Evolutionary conservation across 2,888 invertebrate genomes (phyloP).

Genomic region (Tortricodes alternella): DNA sequence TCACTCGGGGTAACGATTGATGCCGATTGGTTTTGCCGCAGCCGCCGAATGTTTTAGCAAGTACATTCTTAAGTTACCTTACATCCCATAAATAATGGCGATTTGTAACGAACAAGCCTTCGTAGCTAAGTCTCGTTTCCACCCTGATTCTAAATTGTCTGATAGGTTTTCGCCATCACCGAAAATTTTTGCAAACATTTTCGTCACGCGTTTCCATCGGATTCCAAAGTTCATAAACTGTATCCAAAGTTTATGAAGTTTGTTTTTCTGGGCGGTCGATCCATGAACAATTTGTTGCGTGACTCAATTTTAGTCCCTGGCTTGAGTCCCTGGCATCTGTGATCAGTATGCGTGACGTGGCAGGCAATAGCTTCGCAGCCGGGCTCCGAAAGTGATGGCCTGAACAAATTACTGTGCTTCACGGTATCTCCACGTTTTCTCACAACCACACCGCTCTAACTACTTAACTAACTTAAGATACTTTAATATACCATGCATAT

Average conservation of each 20-base stretch:
- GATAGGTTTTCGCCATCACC: conserved; percentile 3
- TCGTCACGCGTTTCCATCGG: conserved; percentile 19
- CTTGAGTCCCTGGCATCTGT: conserved; percentile 16
- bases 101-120: background rate
- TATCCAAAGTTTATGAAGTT: conserved; percentile 27
- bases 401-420: conserved; percentile 27
- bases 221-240: conserved; percentile 28
- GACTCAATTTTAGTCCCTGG: conserved; percentile 32
- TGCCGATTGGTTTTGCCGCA: conserved; percentile 22
- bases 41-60: background rate
- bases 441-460: conserved; percentile 10
- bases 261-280: conserved; percentile 24
- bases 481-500: background rate
- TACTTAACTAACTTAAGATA: conserved; percentile 5
- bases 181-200: conserved; percentile 1
- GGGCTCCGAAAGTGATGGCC: conserved; percentile 24
- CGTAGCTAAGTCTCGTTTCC: background rate
- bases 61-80: conserved; percentile 14
- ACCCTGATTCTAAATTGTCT: conserved; percentile 2
- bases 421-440: conserved; percentile 16
- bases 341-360: conserved; percentile 35
- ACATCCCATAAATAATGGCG: no score
- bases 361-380: conserved; percentile 25
- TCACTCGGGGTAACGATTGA: conserved; percentile 26
- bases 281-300: conserved; percentile 33